Conservation (phyloP, 2,113 vertebrate genomes). For the Brachionichthys hirsutus region DNA sequence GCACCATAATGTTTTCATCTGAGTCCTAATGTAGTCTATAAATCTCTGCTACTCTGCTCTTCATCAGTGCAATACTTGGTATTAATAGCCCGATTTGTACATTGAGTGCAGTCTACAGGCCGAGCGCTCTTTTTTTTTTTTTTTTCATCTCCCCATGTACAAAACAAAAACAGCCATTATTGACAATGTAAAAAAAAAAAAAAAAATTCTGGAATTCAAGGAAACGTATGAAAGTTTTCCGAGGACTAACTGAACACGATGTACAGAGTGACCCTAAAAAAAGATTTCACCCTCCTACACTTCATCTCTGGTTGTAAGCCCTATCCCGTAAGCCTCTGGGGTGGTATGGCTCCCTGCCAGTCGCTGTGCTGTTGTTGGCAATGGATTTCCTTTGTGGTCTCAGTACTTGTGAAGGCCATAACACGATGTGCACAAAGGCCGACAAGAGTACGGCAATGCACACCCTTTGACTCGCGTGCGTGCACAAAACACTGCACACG, state of each 20-base stretch:
- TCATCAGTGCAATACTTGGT: slow-evolving; percentile 56
- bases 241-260: slow-evolving; percentile 50
- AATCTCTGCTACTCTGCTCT: slow-evolving; percentile 67
- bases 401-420: slow-evolving; percentile 73
- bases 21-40: slow-evolving; percentile 67
- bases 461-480: slow-evolving; percentile 18
- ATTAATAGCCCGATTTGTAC: slow-evolving; percentile 56
- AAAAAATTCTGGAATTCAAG: slow-evolving; percentile 34
- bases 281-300: slow-evolving; percentile 60
- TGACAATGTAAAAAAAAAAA: slow-evolving; percentile 31
- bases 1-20: slow-evolving; percentile 68
- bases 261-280: slow-evolving; percentile 51
- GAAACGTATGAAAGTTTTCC: slow-evolving; percentile 39
- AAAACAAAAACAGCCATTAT: slow-evolving; percentile 45
- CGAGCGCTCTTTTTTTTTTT: neutral
- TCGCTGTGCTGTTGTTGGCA: slow-evolving; percentile 78
- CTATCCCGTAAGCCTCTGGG: slow-evolving; percentile 71
- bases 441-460: slow-evolving; percentile 29
- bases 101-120: slow-evolving; percentile 24
- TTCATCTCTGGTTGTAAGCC: slow-evolving; percentile 62
- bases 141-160: slow-evolving; percentile 41
- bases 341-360: slow-evolving; percentile 75
- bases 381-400: slow-evolving; percentile 71
- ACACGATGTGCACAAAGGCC: slow-evolving; percentile 70
- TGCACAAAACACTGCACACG: slow-evolving; percentile 23